Percentiles rank a stretch among this genome's conserved stretches.
Conservation (phyloP, 2,797 vertebrate species). For the Merluccius polli region DNA sequence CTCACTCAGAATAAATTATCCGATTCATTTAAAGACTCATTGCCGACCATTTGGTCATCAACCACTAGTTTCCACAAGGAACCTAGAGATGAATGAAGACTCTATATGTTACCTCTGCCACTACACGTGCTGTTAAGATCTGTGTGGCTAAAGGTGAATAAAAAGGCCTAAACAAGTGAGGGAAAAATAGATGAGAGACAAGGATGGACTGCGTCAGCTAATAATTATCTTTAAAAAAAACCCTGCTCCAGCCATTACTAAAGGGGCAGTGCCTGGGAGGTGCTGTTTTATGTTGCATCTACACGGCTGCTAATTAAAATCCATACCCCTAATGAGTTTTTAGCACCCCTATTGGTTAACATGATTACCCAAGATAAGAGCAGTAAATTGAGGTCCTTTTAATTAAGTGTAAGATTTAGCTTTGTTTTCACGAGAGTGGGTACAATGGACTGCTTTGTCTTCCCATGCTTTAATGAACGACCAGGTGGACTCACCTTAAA, state of each 20-base stretch:
- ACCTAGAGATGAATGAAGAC: background rate
- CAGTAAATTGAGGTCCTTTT: slow-evolving; percentile 72
- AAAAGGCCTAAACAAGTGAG: background rate
- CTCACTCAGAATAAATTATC: background rate
- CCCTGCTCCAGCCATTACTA: slow-evolving; percentile 43
- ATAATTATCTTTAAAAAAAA: slow-evolving; percentile 42
- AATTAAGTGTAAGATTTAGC: slow-evolving; percentile 75
- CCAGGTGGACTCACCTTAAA: slow-evolving; percentile 9
- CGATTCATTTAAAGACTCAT: background rate
- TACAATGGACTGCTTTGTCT: slow-evolving; percentile 43
- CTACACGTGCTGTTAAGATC: background rate
- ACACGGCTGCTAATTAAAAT: slow-evolving; percentile 75
- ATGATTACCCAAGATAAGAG: slow-evolving; percentile 76
- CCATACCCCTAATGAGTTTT: slow-evolving; percentile 76
- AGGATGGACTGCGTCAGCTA: slow-evolving; percentile 28
- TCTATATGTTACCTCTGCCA: background rate
- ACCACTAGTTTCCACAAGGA: background rate
- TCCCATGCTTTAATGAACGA: slow-evolving; percentile 22
- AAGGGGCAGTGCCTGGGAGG: slow-evolving; percentile 42
- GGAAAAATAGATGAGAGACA: background rate
- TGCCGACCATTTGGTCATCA: background rate
- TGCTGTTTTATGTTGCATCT: slow-evolving; percentile 65
- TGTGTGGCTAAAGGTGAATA: background rate
- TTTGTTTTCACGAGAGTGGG: slow-evolving; percentile 43
- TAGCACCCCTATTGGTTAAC: slow-evolving; percentile 72